Evolutionary conservation across 2,797 vertebrate genomes (phyloP), one percentile per base, ranked within the genome.

Genomic region (Amniataba percoides): DNA sequence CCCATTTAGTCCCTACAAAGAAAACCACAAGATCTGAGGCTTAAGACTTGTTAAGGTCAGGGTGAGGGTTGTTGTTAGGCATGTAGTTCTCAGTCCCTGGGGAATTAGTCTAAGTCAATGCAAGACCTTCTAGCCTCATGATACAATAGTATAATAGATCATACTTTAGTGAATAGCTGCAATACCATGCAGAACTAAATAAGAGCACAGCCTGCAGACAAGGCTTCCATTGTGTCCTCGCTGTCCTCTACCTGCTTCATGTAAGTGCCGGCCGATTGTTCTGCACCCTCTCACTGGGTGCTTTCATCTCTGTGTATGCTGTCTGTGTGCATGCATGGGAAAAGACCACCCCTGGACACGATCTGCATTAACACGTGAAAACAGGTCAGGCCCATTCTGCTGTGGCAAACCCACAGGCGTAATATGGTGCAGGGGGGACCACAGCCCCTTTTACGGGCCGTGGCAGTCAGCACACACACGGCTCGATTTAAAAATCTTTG

Each of bases 201-300:
- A 70, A 74, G 72, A 71, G 68, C 36, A 34, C 36, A 71, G 89
- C 77, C 80, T 76, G 74, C 75, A 82, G 81, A 85, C 83, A 85
- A 85, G 71, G 74, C 76, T 31, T 72, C 71, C 82, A 68, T 86
- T 90, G 83, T 91, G 83, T 86, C 79, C 83, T 62, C 34, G 21
- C 73, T 83, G 80, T 87, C 82, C 74, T 89, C 78, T 85, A 87
- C 82, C 83, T 90, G 84, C 63, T 85, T 79, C 62, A 76, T 82
- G 68, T 60, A 88, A 80, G 77, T 72, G 67, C 9, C 25, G 11
- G 64, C 45, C 71, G 76, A 84, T 77, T 79, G 78, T 82, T 77
- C 57, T 71, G 68, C 72, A 48, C 82, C 49, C 78, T 78, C 68
- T 75, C 69, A 23, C 66, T 57, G 19, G 76, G 61, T 45, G 78